Base-by-base conservation (phyloP, 2,113 vertebrate genomes). In the Camelus bactrianus region DNA sequence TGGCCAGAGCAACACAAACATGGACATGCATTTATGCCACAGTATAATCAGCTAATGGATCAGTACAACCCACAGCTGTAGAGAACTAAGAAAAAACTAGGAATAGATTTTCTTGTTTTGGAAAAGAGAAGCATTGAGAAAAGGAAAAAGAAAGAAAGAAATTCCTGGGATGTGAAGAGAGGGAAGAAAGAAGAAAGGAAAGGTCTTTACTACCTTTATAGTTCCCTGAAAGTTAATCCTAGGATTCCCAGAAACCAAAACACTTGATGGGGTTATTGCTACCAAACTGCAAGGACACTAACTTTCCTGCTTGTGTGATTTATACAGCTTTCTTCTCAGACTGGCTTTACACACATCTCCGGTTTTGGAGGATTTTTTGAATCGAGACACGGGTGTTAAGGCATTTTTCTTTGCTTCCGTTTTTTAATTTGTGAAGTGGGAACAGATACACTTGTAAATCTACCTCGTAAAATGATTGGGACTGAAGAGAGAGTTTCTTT, bases 401-500 rank as follows among this genome's bases (percentile, higher is more conserved):
- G 17, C 19, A 81, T 42, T 79, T 73, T 58, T 58, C 52, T 86
- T 75, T 75, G 75, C 35, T 52, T 93, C 50, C 0, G 2, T 87
- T 95, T 93, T 42, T 69, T 35, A 75, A 14, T 64, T 81, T 54
- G 19, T 80, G n/a, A 38, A 64, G 42, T 69, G 48, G 42, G 8
- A 94, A 75, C 35, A 75, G 81, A 67, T 73, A 22, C 22, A 81
- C 81, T 69, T 84, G 70, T 89, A 84, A 76, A 82, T 54, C 69
- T n/a, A 54, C 60, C 64, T 65, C 79, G 70, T 8, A 89, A 84
- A 72, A 85, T 24, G 42, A 7, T 26, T 72, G 54, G 32, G 8
- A 72, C 10, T 22, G 26, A n/a, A 92, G 32, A 50, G 30, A 75
- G 3, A 52, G 72, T 77, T 89, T 83, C 64, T 89, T 24, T 91